A percentile compares a stretch with the other conserved stretches of the same genome.
These are phyloP conservation scores for Capitella teleta DNA, from an alignment of 1,140 invertebrate genomes.

Conservation along the genomic window DNA sequence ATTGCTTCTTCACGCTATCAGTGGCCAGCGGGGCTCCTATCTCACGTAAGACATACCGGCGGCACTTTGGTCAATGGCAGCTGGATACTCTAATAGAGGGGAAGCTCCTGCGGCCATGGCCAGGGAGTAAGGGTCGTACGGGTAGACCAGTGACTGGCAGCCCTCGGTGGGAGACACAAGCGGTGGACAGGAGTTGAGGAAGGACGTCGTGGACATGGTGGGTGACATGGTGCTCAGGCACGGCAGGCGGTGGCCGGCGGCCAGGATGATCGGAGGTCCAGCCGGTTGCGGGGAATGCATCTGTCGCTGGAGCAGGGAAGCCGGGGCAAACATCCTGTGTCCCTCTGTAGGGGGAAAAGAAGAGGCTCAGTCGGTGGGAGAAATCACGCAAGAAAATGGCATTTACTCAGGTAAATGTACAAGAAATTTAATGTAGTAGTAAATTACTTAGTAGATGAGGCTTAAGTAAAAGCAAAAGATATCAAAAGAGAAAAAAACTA, in stretches of 20 bases:
- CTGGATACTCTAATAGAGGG: constrained; percentile 6
- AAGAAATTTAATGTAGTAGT: no score
- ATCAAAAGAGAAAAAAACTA: no score
- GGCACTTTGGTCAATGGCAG: constrained; percentile 3
- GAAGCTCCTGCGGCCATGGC: neutral
- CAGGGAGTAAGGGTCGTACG: constrained; percentile 2
- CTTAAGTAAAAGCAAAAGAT: no score
- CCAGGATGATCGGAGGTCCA: constrained; percentile 5
- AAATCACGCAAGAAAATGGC: no score
- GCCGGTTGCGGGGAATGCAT: constrained; percentile 1
- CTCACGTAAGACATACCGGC: constrained; percentile 7
- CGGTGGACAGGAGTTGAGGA: neutral
- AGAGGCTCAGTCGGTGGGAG: no score
- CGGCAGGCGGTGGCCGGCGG: neutral
- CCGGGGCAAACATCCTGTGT: neutral
- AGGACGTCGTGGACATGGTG: neutral
- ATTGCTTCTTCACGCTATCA: neutral
- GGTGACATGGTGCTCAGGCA: neutral
- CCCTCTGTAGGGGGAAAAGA: neutral
- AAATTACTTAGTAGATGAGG: no score
- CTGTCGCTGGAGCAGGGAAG: neutral
- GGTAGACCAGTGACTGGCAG: neutral
- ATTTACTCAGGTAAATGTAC: no score
- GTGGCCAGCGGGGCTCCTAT: neutral
- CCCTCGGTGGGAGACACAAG: neutral